These are phyloP conservation scores for Hyperoodon ampullatus DNA, from an alignment of 2,113 vertebrate species.

Conservation along the genomic window DNA sequence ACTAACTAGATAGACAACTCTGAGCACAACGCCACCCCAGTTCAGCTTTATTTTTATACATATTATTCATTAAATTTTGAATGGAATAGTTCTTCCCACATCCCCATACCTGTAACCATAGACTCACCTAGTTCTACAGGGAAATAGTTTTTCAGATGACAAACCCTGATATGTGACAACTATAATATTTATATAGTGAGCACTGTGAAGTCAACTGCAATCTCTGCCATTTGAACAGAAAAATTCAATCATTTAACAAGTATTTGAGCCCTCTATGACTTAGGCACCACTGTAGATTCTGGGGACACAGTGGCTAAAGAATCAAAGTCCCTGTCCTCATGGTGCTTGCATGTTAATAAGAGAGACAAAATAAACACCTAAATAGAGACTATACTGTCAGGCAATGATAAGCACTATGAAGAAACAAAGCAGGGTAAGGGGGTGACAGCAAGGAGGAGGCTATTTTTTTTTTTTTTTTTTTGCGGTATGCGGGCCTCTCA, in stretches of 20 bases:
- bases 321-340: not conserved
- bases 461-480: not conserved
- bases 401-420: not conserved
- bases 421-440: not conserved
- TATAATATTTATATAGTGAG: not conserved
- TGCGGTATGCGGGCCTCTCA: no score
- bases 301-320: not conserved
- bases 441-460: not conserved
- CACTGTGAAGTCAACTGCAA: not conserved
- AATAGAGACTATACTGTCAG: not conserved
- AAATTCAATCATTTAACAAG: constrained; percentile 12
- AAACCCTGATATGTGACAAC: not conserved
- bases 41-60: not conserved
- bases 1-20: not conserved
- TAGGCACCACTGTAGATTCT: not conserved
- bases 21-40: not conserved
- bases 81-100: not conserved
- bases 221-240: not conserved
- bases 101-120: not conserved
- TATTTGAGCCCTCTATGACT: not conserved
- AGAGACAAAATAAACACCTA: not conserved
- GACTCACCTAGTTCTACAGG: not conserved
- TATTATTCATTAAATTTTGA: not conserved
- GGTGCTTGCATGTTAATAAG: not conserved
- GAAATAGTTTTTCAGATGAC: not conserved